Conservation (phyloP, 2,113 vertebrate species). For the Heliornis fulica region DNA sequence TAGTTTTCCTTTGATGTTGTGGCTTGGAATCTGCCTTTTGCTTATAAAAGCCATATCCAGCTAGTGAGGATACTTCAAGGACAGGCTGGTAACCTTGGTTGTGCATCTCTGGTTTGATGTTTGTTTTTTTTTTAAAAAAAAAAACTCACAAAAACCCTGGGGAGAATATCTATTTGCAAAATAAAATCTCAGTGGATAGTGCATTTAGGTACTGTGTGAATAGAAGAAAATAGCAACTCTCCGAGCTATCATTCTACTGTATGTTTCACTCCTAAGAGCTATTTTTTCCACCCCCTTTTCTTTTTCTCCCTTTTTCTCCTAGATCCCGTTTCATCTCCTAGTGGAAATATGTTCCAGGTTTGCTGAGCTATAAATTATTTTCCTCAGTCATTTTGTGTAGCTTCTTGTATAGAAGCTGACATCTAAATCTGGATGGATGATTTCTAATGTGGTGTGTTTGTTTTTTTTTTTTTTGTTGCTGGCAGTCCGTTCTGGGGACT, state of each 20-base stretch:
- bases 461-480: background rate
- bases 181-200: background rate
- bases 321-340: background rate
- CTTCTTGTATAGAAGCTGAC: background rate
- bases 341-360: background rate
- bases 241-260: background rate
- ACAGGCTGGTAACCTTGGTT: background rate
- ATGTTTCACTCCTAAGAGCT: background rate
- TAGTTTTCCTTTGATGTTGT: background rate
- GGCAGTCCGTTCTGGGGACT: background rate
- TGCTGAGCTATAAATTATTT: background rate
- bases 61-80: background rate
- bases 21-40: background rate
- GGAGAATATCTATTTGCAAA: background rate
- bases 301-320: rapidly evolving
- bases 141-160: no score
- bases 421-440: background rate
- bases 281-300: no score
- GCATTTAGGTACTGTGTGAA: background rate
- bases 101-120: background rate
- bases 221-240: background rate
- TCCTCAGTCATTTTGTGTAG: background rate
- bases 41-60: background rate
- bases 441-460: background rate
- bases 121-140: no score